phyloP scores from a whole-genome alignment of 35 echinoderm and acorn worm genomes.

The Holothuria glaberrima region DNA sequence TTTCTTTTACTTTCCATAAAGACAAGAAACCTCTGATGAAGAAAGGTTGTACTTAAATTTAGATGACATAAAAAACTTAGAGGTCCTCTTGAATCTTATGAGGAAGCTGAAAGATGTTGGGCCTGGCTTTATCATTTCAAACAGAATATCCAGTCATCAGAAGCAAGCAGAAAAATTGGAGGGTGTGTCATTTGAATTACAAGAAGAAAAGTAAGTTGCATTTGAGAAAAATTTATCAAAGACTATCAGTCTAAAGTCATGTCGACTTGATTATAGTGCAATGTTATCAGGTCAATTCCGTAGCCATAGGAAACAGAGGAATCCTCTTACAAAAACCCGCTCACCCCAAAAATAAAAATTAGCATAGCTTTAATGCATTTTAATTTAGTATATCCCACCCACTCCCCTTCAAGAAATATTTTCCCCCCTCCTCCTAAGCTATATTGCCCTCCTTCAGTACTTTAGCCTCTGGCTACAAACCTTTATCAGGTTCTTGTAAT shows the following conservation, averaged over 20 bases:
- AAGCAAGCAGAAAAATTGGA: slow-evolving; percentile 70
- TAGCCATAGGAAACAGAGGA: too few species aligned
- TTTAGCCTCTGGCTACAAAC: too few species aligned
- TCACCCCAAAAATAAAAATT: too few species aligned
- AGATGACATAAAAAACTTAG: slow-evolving; percentile 79
- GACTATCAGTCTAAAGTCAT: background rate
- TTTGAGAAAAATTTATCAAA: slow-evolving; percentile 3
- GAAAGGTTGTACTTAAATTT: slow-evolving; percentile 61
- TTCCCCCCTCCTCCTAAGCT: too few species aligned
- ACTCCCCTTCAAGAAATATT: too few species aligned
- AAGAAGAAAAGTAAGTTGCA: slow-evolving; percentile 35
- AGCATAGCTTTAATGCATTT: too few species aligned
- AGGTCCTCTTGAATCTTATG: slow-evolving; percentile 76
- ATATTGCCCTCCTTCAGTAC: too few species aligned
- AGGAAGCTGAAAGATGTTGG: slow-evolving; percentile 80
- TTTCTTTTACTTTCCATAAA: slow-evolving; percentile 10
- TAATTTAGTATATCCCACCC: too few species aligned
- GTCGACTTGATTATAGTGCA: background rate
- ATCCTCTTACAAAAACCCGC: too few species aligned
- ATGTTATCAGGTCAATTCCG: too few species aligned
- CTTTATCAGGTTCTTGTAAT: too few species aligned
- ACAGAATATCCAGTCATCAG: slow-evolving; percentile 71
- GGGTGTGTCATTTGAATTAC: slow-evolving; percentile 55
- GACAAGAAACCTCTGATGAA: slow-evolving; percentile 54
- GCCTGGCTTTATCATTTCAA: slow-evolving; percentile 91